Percentiles rank a stretch among this genome's conserved stretches.
Evolutionary conservation across 1,140 invertebrate species (phyloP).

Genomic region (Phymastichus coffea): DNA sequence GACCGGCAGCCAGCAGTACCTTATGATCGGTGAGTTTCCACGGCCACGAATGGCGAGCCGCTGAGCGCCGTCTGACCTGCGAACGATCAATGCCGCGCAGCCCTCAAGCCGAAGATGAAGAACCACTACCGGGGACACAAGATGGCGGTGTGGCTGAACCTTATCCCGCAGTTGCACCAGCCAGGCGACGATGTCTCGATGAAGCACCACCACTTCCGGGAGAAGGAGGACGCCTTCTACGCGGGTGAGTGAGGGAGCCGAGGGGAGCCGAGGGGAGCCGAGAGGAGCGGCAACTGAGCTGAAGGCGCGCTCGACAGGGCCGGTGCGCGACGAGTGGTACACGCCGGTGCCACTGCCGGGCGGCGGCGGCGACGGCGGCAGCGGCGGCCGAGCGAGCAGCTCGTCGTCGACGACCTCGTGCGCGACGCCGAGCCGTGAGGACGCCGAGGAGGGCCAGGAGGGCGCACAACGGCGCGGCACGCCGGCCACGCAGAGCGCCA

Average conservation of each 20-base stretch:
- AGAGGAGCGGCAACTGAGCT: too few species aligned
- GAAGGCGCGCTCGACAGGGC: constrained; percentile 55
- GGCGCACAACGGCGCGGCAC: too few species aligned
- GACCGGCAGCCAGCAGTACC: constrained; percentile 72
- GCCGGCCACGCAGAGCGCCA: constrained; percentile 40
- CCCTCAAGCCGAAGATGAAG: constrained; percentile 70
- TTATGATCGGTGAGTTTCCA: constrained; percentile 72
- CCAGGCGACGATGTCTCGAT: constrained; percentile 75
- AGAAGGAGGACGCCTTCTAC: constrained; percentile 71
- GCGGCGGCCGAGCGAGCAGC: constrained; percentile 39
- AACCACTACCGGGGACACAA: constrained; percentile 88
- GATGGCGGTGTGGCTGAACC: constrained; percentile 88
- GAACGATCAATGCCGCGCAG: constrained; percentile 51
- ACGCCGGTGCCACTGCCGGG: constrained; percentile 57
- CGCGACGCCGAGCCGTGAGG: constrained; percentile 49
- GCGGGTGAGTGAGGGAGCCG: constrained; percentile 68
- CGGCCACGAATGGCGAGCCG: too few species aligned
- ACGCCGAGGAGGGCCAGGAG: constrained; percentile 4
- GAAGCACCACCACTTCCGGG: constrained; percentile 76
- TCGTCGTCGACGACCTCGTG: constrained; percentile 49
- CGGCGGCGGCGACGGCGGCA: constrained; percentile 35
- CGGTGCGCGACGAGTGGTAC: constrained; percentile 62
- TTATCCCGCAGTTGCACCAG: constrained; percentile 84
- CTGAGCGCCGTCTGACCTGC: constrained; percentile 76
- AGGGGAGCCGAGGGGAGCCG: too few species aligned